Conservation (phyloP, 2,888 invertebrate genomes). For the Hermodice carunculata region DNA sequence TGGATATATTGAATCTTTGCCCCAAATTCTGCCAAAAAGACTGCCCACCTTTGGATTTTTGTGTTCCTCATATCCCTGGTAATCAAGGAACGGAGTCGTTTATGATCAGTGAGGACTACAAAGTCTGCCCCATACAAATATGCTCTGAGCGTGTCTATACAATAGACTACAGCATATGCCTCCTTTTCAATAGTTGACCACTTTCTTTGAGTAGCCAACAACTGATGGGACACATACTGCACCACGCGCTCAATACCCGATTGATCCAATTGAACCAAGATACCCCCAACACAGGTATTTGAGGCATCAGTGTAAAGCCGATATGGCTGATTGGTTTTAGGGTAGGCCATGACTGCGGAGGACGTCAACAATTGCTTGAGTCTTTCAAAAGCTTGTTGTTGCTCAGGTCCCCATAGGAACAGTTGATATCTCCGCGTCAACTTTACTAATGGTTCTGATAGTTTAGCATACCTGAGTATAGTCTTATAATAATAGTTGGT, state of each 20-base stretch:
- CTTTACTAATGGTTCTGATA: not conserved
- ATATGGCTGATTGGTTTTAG: not conserved
- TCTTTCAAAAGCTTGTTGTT: not conserved
- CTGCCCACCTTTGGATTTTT: conserved; percentile 7
- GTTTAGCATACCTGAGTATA: not conserved
- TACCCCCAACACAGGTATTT: not conserved
- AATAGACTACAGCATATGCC: conserved; percentile 3
- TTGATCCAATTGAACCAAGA: not conserved
- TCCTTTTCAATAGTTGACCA: conserved; percentile 6
- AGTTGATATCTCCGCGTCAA: not conserved
- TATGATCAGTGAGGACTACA: conserved; percentile 3
- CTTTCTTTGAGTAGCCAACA: not conserved
- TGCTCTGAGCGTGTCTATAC: not conserved
- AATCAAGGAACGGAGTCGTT: not conserved
- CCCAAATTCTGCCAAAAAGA: not conserved
- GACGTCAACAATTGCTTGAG: not conserved
- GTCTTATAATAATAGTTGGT: not conserved
- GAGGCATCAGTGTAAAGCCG: not conserved
- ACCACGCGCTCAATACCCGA: not conserved
- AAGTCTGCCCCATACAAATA: conserved; percentile 1
- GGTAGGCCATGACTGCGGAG: not conserved
- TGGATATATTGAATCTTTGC: not conserved
- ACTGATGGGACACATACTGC: not conserved
- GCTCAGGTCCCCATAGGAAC: not conserved
- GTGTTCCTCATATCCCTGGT: not conserved